Evolutionary conservation across 2,888 invertebrate genomes (phyloP), one percentile per base, ranked within the genome.

Genomic region (Perithous albicinctus): DNA sequence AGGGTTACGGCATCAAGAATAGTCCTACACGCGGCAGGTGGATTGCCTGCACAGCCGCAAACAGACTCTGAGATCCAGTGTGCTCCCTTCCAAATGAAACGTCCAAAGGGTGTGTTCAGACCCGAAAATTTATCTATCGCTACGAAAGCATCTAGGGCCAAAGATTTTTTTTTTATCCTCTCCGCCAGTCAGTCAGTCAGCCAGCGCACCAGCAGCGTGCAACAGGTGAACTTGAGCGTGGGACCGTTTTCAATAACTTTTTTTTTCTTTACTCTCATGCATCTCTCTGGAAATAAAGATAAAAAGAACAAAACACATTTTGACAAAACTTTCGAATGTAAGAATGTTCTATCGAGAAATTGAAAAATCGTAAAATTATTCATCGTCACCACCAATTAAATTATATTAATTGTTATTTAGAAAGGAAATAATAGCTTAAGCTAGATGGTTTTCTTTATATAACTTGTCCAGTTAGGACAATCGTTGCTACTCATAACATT

Each of bases 1-100:
- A 87, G 89, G 86, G 87, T 89, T 90, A 88, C 86, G 78, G 83
- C 83, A 82, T 85, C 81, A 78, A 54, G 56, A 81, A 75, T 82
- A 75, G 78, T 78, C 59, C 41, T 46, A 41, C 20, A 26, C 32
- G 86, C 85, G 85, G 88, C 90, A 89, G 90, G 90, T 90, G 90
- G 87, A 90, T 87, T 63, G 63, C 38, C 69, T 56, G 29, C 67
- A 56, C 35, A 20, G 15, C 66, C 43, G 54, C 29, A 29, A 67
- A 66, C 72, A 78, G 61, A 66, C 75, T 70, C 75, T 61, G 18
- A 75, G 75, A 78, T 61, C 75, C 70, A 75, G 12, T 12, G 32
- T 48, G 61, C 38, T 43, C 67, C 78, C 43, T 72, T 64, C 43
- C 70, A 64, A 73, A 81, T 74, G 67, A 74, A 82, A 73, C 67